Conservation (phyloP, 2,113 vertebrate species). For the Pyxicephalus adspersus region DNA sequence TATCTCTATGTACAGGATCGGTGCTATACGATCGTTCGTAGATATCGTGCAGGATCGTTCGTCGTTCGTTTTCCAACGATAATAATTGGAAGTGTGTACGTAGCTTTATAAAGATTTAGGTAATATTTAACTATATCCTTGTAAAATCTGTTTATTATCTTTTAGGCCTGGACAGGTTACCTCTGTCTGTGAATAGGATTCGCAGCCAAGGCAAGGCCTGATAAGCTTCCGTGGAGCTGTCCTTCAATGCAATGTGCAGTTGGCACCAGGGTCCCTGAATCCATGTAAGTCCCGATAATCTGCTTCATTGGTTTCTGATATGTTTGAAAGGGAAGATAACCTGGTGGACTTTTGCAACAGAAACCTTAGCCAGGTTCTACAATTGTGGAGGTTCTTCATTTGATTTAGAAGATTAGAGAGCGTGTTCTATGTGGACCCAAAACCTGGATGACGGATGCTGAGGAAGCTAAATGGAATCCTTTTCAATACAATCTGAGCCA, state of each 20-base stretch:
- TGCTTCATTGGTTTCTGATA: background rate
- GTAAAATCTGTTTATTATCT: background rate
- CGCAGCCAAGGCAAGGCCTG: constrained; percentile 43
- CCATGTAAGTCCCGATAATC: background rate
- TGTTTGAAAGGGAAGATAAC: background rate
- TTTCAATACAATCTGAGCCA: constrained; percentile 27
- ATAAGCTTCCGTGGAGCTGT: background rate
- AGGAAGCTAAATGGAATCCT: background rate
- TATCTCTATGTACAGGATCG: too few relatives aligned
- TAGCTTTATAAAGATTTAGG: too few relatives aligned
- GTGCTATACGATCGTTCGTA: too few relatives aligned
- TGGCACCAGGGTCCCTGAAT: constrained; percentile 11
- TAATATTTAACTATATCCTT: too few relatives aligned
- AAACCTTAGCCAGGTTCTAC: background rate
- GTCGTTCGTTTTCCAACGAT: too few relatives aligned
- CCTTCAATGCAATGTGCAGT: background rate
- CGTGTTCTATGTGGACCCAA: background rate
- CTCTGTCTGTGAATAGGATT: constrained; percentile 40
- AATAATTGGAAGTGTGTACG: too few relatives aligned
- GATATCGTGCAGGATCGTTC: too few relatives aligned
- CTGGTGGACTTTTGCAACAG: background rate
- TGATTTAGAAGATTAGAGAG: background rate
- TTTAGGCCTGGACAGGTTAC: constrained; percentile 52
- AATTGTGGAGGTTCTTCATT: background rate
- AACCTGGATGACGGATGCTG: background rate